Percentiles rank a stretch among this genome's conserved stretches.
phyloP scores from a whole-genome alignment of 1,140 invertebrate genomes.

The Coelopa frigida region DNA sequence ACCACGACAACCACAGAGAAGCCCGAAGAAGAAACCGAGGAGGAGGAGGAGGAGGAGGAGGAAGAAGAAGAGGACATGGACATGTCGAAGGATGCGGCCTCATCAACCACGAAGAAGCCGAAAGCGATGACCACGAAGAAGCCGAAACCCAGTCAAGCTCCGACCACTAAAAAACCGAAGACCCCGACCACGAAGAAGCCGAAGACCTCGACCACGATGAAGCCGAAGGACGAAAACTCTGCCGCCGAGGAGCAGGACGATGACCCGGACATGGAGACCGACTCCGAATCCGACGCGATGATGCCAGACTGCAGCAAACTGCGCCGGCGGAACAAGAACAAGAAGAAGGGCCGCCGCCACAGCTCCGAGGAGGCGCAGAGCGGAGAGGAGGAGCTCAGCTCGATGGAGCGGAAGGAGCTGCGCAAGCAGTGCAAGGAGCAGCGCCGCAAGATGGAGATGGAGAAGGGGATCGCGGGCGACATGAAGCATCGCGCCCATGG shows the following conservation, averaged over 20 bases:
- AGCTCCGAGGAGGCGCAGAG: no score
- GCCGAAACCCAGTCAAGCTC: no score
- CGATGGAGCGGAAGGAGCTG: no score
- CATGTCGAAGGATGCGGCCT: background rate
- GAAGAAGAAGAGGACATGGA: constrained; percentile 15
- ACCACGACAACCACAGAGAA: constrained; percentile 19
- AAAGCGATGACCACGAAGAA: background rate
- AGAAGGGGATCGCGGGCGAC: no score
- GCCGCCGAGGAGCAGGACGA: constrained; percentile 30
- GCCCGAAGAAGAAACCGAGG: constrained; percentile 7
- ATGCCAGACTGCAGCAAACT: no score
- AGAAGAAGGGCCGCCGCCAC: no score
- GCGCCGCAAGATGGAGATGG: no score
- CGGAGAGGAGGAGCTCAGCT: no score
- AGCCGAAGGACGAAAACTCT: constrained; percentile 7
- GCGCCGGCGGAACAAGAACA: no score
- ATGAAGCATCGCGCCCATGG: no score
- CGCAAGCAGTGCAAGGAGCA: no score
- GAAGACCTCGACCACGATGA: background rate
- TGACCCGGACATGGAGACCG: constrained; percentile 1
- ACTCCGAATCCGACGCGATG: no score
- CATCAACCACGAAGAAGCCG: constrained; percentile 1
- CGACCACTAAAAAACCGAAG: background rate
- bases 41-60: background rate
- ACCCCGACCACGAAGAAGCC: background rate